Conservation (phyloP, 2,888 invertebrate species). For the Platycheirus rosarum region DNA sequence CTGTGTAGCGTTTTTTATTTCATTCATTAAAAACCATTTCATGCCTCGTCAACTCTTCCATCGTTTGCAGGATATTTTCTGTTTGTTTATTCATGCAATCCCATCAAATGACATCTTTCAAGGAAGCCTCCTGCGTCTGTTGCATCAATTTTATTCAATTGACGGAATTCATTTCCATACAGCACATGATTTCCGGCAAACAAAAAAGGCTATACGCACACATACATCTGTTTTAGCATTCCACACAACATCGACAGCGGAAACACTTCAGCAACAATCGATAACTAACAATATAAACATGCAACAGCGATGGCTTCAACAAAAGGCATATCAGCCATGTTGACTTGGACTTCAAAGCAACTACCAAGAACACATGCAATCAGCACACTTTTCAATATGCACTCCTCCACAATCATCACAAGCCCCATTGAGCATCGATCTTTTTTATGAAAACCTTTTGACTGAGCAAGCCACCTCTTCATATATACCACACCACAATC, state of each 20-base stretch:
- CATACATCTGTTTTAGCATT: slow-evolving; percentile 7
- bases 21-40: background rate
- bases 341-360: slow-evolving; percentile 19
- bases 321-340: slow-evolving; percentile 15
- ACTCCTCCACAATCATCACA: slow-evolving; percentile 12
- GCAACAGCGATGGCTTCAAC: slow-evolving; percentile 28
- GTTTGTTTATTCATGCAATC: slow-evolving; percentile 17
- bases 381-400: slow-evolving; percentile 9
- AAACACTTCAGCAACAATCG: slow-evolving; percentile 27
- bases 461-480: slow-evolving; percentile 6
- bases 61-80: slow-evolving; percentile 9
- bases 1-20: no score
- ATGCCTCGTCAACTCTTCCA: background rate
- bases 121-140: slow-evolving; percentile 3
- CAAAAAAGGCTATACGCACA: background rate
- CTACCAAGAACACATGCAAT: slow-evolving; percentile 11
- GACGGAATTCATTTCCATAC: slow-evolving; percentile 29
- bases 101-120: slow-evolving; percentile 33
- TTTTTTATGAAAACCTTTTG: slow-evolving; percentile 30
- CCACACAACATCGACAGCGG: slow-evolving; percentile 18
- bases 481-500: background rate
- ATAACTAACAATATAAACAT: slow-evolving; percentile 7
- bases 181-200: background rate
- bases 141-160: slow-evolving; percentile 18
- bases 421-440: slow-evolving; percentile 38